phyloP scores from a whole-genome alignment of 2,888 invertebrate genomes.

The Cylloceria caligata region DNA sequence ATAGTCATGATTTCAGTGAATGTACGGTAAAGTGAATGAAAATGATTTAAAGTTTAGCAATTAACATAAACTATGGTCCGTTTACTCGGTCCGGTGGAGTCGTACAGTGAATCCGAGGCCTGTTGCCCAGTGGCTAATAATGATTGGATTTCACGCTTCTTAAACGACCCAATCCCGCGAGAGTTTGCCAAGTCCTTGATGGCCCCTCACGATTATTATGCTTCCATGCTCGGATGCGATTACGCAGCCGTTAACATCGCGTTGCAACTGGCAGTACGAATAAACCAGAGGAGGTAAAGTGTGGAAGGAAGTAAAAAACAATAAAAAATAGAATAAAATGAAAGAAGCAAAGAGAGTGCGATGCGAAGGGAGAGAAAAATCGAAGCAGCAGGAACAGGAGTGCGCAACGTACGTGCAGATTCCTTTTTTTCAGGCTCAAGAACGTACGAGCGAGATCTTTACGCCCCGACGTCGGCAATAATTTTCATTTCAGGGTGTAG shows the following conservation, averaged over 20 bases:
- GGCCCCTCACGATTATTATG: constrained; percentile 57
- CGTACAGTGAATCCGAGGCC: constrained; percentile 30
- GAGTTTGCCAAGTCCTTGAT: constrained; percentile 32
- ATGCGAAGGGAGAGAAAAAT: constrained; percentile 32
- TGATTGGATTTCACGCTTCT: constrained; percentile 60
- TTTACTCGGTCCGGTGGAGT: not conserved
- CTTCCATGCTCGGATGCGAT: constrained; percentile 59
- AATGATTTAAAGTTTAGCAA: constrained; percentile 10
- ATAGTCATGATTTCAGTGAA: constrained; percentile 1
- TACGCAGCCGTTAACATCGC: constrained; percentile 62
- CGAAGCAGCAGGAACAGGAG: constrained; percentile 23
- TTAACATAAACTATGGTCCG: constrained; percentile 19
- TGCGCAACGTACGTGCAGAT: constrained; percentile 33
- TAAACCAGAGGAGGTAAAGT: constrained; percentile 44
- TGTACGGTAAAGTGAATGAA: not conserved
- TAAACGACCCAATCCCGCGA: constrained; percentile 41
- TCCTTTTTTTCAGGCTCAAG: constrained; percentile 51
- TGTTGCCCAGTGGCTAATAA: constrained; percentile 63
- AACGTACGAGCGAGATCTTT: constrained; percentile 65
- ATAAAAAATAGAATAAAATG: constrained; percentile 9
- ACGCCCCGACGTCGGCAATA: constrained; percentile 70
- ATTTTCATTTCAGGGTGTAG: constrained; percentile 71
- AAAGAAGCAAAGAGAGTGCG: constrained; percentile 15
- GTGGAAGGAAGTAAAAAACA: constrained; percentile 29
- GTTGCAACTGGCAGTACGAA: constrained; percentile 57